These are phyloP conservation scores for Pyrgus malvae DNA, from an alignment of 2,888 invertebrate genomes.

Conservation along the genomic window DNA sequence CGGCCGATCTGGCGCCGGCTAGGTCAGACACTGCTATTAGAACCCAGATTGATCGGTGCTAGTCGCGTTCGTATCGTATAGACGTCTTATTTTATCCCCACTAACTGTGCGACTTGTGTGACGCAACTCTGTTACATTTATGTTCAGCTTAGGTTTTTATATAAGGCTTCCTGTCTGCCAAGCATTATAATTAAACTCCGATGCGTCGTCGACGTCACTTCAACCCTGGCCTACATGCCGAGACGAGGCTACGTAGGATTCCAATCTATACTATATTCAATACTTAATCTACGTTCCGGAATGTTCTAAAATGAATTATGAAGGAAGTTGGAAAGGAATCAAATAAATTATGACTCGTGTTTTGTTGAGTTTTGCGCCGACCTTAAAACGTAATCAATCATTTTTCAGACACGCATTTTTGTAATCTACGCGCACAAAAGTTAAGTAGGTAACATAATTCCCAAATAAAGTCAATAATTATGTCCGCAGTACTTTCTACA, in stretches of 20 bases:
- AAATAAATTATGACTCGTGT: conserved; percentile 27
- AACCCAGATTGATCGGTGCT: conserved; percentile 72
- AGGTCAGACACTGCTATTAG: conserved; percentile 70
- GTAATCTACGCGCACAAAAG: not conserved
- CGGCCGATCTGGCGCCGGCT: conserved; percentile 68
- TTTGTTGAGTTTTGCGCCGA: conserved; percentile 16
- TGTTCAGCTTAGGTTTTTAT: conserved; percentile 47
- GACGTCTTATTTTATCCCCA: conserved; percentile 42
- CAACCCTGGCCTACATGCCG: conserved; percentile 33
- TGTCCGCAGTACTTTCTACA: too few relatives aligned
- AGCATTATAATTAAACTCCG: conserved; percentile 47
- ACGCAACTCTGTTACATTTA: conserved; percentile 42
- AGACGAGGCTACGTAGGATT: conserved; percentile 33
- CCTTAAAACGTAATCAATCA: conserved; percentile 3
- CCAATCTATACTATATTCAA: conserved; percentile 39
- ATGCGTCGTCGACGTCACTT: conserved; percentile 28
- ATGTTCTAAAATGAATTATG: conserved; percentile 26
- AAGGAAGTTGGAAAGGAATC: conserved; percentile 17
- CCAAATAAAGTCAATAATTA: too few relatives aligned
- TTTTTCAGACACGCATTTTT: conserved; percentile 17
- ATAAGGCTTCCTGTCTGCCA: conserved; percentile 54
- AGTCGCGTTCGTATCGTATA: conserved; percentile 55
- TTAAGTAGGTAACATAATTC: too few relatives aligned
- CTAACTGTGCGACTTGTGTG: conserved; percentile 37
- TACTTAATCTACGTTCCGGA: conserved; percentile 23